Evolutionary conservation across 1,140 invertebrate genomes (phyloP).

Genomic region (Drosophila aff.): DNA sequence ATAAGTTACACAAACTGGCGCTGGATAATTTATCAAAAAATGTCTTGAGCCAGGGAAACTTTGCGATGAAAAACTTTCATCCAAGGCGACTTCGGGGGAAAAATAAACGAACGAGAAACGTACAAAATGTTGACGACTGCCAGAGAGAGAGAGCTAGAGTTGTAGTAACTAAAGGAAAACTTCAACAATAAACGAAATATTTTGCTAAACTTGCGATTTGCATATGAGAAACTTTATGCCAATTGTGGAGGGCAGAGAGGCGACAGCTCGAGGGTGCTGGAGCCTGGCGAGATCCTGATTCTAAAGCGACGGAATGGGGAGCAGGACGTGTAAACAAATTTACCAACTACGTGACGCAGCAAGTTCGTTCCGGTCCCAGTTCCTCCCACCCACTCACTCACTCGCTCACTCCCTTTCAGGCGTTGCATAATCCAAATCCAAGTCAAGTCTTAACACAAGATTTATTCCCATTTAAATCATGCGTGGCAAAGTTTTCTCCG

Average conservation of each 20-base stretch:
- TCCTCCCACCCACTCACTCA: background rate
- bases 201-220: slow-evolving; percentile 83
- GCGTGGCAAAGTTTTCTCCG: slow-evolving; percentile 75
- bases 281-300: slow-evolving; percentile 17
- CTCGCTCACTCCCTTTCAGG: background rate
- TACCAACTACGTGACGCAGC: slow-evolving; percentile 79
- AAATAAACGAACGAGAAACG: slow-evolving; percentile 29
- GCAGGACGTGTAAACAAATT: slow-evolving; percentile 79
- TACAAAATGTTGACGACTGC: slow-evolving; percentile 67
- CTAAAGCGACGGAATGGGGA: slow-evolving; percentile 37
- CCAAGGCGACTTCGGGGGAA: background rate
- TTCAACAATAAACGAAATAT: slow-evolving; percentile 84
- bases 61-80: slow-evolving; percentile 43
- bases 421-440: slow-evolving; percentile 59
- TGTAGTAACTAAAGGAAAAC: slow-evolving; percentile 75
- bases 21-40: slow-evolving; percentile 76
- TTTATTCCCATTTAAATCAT: slow-evolving; percentile 83
- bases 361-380: slow-evolving; percentile 37
- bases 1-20: slow-evolving; percentile 44
- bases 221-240: slow-evolving; percentile 82
- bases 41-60: slow-evolving; percentile 33
- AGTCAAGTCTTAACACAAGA: slow-evolving; percentile 79
- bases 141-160: background rate
- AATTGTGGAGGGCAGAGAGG: slow-evolving; percentile 55
- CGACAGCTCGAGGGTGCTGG: slow-evolving; percentile 4